Base-by-base conservation (phyloP, 2,113 vertebrate genomes). In the Grammomys surdaster region DNA sequence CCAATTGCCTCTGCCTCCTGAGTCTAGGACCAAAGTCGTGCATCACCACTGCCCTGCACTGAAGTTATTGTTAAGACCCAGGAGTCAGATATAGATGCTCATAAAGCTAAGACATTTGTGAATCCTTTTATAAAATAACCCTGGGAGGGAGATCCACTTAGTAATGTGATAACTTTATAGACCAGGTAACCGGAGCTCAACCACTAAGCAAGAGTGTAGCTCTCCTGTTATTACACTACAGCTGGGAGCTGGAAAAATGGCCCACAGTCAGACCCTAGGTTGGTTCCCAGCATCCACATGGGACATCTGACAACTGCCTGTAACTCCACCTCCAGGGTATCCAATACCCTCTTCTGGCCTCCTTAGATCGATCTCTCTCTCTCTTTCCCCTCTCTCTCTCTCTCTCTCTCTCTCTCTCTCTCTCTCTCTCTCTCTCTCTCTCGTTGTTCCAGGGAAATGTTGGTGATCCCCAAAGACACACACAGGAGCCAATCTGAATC, bases 81-180 rank as follows among this genome's bases (percentile, higher is more conserved):
- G 36, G 60, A 94, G 40, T 91, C 86, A 85, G 40, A 17, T n/a
- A 12, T 33, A 88, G 70, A 54, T 73, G 58, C 19, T 90, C 33
- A 60, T 48, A 22, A 56, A 82, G n/a, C 43, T 80, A 89, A 90
- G 90, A 56, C 3, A 80, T 85, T 92, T 94, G 63, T n/a, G 67
- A 93, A 51, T 78, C 19, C 31, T 76, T 96, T 96, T 86, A 82
- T 86, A 92, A 95, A 96, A 33, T n/a, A 86, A 86, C 22, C 2
- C 46, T 87, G 7, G 63, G 54, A 26, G 24, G 54, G n/a, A 91
- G 48, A 31, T 88, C 11, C 60, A 65, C 85, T 94, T 85, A 81
- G 73, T 82, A 85, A 40, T 80, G 22, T 31, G 22, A 91, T 88
- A 75, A 76, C 78, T 90, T 86, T 87, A 87, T 75, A 87, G 70